Conservation (phyloP, 2,888 invertebrate genomes). For the Kryphioiulus occultus region DNA sequence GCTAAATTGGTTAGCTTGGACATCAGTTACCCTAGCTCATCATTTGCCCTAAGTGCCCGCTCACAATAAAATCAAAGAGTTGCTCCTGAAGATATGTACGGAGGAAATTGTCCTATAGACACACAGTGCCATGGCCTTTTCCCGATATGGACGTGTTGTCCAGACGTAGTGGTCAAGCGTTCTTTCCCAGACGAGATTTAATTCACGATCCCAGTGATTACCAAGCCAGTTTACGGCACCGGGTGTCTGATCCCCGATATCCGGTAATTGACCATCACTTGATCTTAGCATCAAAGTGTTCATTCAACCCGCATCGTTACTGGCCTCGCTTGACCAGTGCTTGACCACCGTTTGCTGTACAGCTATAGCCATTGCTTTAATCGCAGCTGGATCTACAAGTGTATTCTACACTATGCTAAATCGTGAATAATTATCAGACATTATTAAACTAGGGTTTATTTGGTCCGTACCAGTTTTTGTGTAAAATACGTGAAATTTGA, state of each 20-base stretch:
- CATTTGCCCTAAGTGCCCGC: no score
- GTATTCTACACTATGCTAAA: no score
- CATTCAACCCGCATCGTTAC: slow-evolving; percentile 28
- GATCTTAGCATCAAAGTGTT: slow-evolving; percentile 45
- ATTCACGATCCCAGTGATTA: neutral
- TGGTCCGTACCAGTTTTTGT: no score
- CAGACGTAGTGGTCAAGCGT: neutral
- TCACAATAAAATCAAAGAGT: no score
- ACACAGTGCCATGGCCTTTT: neutral
- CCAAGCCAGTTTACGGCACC: neutral
- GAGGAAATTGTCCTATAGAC: no score
- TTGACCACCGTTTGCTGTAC: neutral
- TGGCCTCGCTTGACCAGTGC: slow-evolving; percentile 26
- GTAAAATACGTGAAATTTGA: no score
- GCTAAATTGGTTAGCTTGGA: no score
- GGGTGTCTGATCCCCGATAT: slow-evolving; percentile 44
- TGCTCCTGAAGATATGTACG: no score
- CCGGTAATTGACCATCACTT: slow-evolving; percentile 49
- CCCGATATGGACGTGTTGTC: neutral
- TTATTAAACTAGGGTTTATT: no score
- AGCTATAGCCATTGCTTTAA: neutral
- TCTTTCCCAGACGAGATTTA: neutral
- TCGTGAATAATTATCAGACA: no score
- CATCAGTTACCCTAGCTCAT: no score
- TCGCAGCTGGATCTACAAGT: no score